Evolutionary conservation across 2,797 vertebrate species (phyloP).

Genomic region (Naso thynnoides): DNA sequence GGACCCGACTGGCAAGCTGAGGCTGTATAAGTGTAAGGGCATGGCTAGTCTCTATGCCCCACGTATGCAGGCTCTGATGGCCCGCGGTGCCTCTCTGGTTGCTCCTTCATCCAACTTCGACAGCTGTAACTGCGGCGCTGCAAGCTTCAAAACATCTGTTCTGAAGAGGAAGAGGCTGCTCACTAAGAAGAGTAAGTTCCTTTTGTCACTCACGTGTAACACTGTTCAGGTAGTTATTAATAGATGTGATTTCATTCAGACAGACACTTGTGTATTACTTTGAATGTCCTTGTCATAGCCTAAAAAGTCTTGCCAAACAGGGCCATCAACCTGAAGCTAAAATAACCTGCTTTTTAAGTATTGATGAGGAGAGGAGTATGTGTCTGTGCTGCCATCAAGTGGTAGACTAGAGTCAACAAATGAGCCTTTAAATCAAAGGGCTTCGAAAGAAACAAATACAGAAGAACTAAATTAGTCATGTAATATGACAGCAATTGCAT

Average conservation of each 20-base stretch:
- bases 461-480: slow-evolving; percentile 2
- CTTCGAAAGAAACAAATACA: slow-evolving; percentile 4
- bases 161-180: slow-evolving; percentile 87
- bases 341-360: slow-evolving; percentile 55
- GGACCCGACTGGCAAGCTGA: slow-evolving; percentile 91
- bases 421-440: not conserved
- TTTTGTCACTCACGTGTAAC: slow-evolving; percentile 32
- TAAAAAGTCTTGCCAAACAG: slow-evolving; percentile 57
- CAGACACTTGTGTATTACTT: slow-evolving; percentile 53
- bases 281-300: slow-evolving; percentile 57
- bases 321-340: slow-evolving; percentile 56
- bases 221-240: slow-evolving; percentile 47
- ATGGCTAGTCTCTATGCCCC: slow-evolving; percentile 81
- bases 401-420: slow-evolving; percentile 42
- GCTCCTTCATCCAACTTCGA: slow-evolving; percentile 70
- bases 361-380: slow-evolving; percentile 43
- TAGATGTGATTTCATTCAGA: slow-evolving; percentile 53
- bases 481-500: slow-evolving; percentile 5
- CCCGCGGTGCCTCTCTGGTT: slow-evolving; percentile 85
- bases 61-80: slow-evolving; percentile 82
- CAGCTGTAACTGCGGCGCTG: slow-evolving; percentile 87
- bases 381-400: slow-evolving; percentile 79
- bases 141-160: slow-evolving; percentile 80
- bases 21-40: slow-evolving; percentile 95
- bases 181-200: slow-evolving; percentile 90